Percentiles rank a stretch among this genome's conserved stretches.
phyloP scores from a whole-genome alignment of 92 coral and sea anemone genomes.

The Actinostola sp. region DNA sequence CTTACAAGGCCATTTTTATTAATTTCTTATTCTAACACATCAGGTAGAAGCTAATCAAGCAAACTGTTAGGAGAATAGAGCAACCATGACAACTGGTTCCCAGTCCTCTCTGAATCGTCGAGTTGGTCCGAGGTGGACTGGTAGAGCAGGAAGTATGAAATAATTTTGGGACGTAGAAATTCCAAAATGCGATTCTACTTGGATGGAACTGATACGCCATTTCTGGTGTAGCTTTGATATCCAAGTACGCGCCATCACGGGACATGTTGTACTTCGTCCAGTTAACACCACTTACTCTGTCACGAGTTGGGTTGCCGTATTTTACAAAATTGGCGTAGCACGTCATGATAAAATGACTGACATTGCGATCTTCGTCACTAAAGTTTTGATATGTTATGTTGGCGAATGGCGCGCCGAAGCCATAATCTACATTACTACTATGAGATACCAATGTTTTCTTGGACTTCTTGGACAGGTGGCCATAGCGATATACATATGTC shows the following conservation, averaged over 20 bases:
- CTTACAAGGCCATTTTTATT: too few relatives aligned
- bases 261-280: constrained; percentile 53
- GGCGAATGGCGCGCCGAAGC: constrained; percentile 66
- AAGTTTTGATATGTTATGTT: constrained; percentile 30
- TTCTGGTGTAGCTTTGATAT: constrained; percentile 46
- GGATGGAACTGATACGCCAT: constrained; percentile 51
- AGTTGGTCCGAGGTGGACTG: constrained; percentile 1
- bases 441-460: constrained; percentile 34
- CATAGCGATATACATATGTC: constrained; percentile 59
- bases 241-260: constrained; percentile 43
- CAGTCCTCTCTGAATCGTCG: constrained; percentile 4
- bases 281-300: constrained; percentile 32
- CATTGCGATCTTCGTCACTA: constrained; percentile 53
- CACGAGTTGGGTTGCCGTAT: constrained; percentile 61
- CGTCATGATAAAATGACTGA: constrained; percentile 60
- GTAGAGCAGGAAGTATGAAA: constrained; percentile 24
- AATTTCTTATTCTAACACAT: too few relatives aligned
- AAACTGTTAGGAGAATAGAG: background rate
- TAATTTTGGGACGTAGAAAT: constrained; percentile 55
- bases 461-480: constrained; percentile 39
- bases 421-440: constrained; percentile 59
- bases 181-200: constrained; percentile 77
- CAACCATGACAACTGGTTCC: background rate
- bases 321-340: constrained; percentile 69
- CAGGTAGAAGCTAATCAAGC: background rate